Conservation (phyloP, 2,113 vertebrate species). For the Microcebus tavaratra region DNA sequence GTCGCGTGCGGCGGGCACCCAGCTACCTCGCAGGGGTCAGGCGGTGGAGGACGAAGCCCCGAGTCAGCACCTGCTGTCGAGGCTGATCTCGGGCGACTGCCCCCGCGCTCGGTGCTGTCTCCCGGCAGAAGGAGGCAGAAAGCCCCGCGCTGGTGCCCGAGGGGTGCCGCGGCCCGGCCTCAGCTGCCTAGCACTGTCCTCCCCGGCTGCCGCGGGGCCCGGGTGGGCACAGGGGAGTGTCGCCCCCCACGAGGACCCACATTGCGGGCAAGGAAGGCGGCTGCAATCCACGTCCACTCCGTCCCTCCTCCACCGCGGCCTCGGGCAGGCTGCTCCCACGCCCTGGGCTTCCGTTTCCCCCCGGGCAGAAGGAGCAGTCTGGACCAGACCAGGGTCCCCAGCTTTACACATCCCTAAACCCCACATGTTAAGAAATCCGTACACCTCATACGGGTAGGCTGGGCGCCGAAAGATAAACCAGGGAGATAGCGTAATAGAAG, state of each 20-base stretch:
- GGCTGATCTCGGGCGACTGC: too few species aligned
- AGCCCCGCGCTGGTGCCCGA: background rate
- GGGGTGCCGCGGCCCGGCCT: rapidly evolving
- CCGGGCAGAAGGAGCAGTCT: background rate
- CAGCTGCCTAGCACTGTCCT: background rate
- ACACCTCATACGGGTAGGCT: background rate
- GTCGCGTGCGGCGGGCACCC: rapidly evolving
- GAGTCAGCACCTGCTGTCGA: too few species aligned
- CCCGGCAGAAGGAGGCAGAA: background rate
- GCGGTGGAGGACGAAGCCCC: too few species aligned
- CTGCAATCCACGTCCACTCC: background rate
- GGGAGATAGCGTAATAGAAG: background rate
- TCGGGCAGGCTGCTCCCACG: too few species aligned
- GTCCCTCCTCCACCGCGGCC: background rate
- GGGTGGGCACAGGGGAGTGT: background rate
- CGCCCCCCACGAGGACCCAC: rapidly evolving
- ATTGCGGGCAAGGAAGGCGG: rapidly evolving
- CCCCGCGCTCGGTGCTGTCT: rapidly evolving
- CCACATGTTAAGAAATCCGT: background rate
- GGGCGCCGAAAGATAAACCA: background rate
- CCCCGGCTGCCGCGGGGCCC: rapidly evolving
- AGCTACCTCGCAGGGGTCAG: too few species aligned
- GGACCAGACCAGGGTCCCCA: background rate
- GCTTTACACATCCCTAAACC: background rate
- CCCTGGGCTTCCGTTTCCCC: background rate